phyloP scores from a whole-genome alignment of 2,797 vertebrate species.

The Psittacula echo region DNA sequence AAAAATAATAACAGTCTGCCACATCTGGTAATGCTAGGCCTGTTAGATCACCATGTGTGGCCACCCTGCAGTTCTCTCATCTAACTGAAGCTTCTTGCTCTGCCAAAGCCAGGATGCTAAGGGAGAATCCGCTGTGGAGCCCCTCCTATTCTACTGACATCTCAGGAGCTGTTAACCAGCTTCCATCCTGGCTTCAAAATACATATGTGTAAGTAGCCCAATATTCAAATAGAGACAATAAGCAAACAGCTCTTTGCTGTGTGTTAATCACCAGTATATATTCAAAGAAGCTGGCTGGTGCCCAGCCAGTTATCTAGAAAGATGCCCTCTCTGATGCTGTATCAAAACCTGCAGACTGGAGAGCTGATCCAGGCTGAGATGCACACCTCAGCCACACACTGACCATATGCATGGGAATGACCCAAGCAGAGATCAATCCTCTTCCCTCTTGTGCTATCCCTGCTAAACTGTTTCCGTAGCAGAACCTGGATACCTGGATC shows the following conservation, averaged over 20 bases:
- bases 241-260: background rate
- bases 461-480: background rate
- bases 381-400: no score
- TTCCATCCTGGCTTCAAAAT: background rate
- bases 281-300: background rate
- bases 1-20: background rate
- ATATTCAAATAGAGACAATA: background rate
- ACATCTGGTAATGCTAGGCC: background rate
- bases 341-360: background rate
- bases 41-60: background rate
- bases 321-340: background rate
- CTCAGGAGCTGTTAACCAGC: background rate
- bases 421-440: background rate
- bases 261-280: background rate
- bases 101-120: background rate
- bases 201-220: background rate
- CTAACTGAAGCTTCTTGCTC: background rate
- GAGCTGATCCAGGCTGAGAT: background rate
- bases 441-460: background rate
- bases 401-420: background rate
- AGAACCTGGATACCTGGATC: background rate
- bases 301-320: background rate
- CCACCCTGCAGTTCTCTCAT: background rate
- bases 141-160: background rate
- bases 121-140: background rate